Conservation (phyloP, 1,140 invertebrate species). For the Apolygus lucorum region DNA sequence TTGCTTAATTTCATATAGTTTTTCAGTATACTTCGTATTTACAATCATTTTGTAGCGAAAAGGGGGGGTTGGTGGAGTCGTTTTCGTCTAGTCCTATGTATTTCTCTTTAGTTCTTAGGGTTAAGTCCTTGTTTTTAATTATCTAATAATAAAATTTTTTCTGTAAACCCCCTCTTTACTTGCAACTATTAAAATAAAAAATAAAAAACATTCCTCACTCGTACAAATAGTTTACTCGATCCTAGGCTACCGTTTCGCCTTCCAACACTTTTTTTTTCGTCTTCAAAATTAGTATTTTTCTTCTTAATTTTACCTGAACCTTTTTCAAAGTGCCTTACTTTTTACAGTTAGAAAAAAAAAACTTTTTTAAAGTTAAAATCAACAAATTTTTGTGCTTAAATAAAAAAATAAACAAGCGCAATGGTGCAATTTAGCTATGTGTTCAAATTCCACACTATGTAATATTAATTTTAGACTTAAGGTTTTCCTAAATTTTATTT, state of each 20-base stretch:
- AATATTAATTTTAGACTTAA: conserved; percentile 14
- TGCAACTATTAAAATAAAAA: background rate
- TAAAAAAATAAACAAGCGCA: background rate
- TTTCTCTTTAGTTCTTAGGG: background rate
- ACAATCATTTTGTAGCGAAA: background rate
- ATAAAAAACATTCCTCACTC: background rate
- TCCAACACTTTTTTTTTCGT: background rate
- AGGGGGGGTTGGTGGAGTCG: conserved; percentile 3
- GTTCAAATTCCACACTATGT: conserved; percentile 13
- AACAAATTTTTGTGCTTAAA: conserved; percentile 13
- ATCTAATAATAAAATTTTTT: background rate
- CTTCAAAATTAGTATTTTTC: background rate
- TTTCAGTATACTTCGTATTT: background rate
- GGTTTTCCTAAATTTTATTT: background rate
- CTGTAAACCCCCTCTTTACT: background rate
- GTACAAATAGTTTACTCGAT: background rate
- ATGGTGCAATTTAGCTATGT: conserved; percentile 16
- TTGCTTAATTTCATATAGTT: background rate
- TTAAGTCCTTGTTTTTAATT: background rate
- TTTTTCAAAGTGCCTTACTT: conserved; percentile 11
- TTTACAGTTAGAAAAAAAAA: background rate
- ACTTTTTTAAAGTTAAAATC: background rate
- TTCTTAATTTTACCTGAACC: background rate
- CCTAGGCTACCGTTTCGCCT: background rate
- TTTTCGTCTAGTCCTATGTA: conserved; percentile 3